Evolutionary conservation across 2,888 invertebrate genomes (phyloP).

Genomic region (Corythucha ciliata): DNA sequence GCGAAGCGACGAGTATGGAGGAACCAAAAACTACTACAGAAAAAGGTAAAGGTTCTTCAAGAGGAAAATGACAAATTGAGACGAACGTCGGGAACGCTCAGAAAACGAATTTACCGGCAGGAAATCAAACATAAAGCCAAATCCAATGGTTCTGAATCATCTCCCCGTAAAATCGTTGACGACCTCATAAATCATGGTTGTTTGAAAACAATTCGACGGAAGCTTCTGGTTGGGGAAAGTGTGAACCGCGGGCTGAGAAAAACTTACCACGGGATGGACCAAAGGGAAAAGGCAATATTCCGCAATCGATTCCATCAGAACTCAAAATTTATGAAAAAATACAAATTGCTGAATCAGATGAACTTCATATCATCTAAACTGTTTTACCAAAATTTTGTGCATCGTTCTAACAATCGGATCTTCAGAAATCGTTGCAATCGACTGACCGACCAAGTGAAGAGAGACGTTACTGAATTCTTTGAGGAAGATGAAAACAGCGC

Average conservation of each 20-base stretch:
- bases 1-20: too few relatives aligned
- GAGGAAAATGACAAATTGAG: background rate
- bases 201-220: conserved; percentile 20
- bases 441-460: conserved; percentile 7
- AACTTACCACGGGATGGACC: conserved; percentile 9
- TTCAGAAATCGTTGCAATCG: conserved; percentile 9
- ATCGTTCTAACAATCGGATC: conserved; percentile 10
- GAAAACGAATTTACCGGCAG: background rate
- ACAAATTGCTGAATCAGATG: conserved; percentile 13
- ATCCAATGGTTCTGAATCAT: too few relatives aligned
- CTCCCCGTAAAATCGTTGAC: too few relatives aligned
- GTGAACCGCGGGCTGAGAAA: conserved; percentile 13
- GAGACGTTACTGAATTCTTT: conserved; percentile 10
- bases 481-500: conserved; percentile 25
- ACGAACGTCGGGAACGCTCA: too few relatives aligned
- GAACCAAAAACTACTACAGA: too few relatives aligned
- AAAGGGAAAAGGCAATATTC: conserved; percentile 14
- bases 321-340: conserved; percentile 6
- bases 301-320: conserved; percentile 10
- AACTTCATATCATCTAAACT: conserved; percentile 12
- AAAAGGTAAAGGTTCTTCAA: too few relatives aligned
- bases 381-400: conserved; percentile 6
- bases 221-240: conserved; percentile 22
- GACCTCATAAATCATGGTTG: too few relatives aligned
- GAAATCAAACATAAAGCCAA: too few relatives aligned